Conservation (phyloP, 2,113 vertebrate species). For the Salvelinus fontinalis region DNA sequence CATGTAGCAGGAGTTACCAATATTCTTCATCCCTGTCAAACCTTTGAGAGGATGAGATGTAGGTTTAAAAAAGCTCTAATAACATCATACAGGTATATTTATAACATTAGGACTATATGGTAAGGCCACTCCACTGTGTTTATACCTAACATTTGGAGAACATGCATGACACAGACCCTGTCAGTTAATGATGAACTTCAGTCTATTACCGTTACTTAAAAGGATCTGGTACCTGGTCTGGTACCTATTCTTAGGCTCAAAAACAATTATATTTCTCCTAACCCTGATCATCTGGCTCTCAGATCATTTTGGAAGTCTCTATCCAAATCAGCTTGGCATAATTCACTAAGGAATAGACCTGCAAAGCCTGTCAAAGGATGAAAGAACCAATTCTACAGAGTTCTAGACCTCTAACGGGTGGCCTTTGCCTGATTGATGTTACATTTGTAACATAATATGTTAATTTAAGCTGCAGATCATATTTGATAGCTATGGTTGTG, state of each 20-base stretch:
- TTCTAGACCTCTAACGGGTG: too few relatives aligned
- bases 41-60: constrained; percentile 62
- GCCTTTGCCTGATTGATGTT: too few relatives aligned
- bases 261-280: constrained; percentile 8
- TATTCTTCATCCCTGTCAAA: constrained; percentile 98
- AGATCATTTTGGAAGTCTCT: neutral
- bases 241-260: constrained; percentile 7
- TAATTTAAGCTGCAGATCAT: too few relatives aligned
- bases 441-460: too few relatives aligned
- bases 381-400: too few relatives aligned
- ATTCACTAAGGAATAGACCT: neutral
- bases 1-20: constrained; percentile 99
- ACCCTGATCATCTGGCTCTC: neutral
- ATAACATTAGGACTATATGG: too few relatives aligned
- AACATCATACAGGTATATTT: neutral
- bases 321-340: neutral
- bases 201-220: neutral
- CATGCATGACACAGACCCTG: too few relatives aligned
- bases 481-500: too few relatives aligned
- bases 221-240: neutral
- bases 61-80: neutral
- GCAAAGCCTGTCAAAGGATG: neutral
- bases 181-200: too few relatives aligned
- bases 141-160: too few relatives aligned
- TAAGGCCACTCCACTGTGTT: too few relatives aligned